phyloP scores from a whole-genome alignment of 1,140 invertebrate species.

The Palaemon carinicauda region DNA sequence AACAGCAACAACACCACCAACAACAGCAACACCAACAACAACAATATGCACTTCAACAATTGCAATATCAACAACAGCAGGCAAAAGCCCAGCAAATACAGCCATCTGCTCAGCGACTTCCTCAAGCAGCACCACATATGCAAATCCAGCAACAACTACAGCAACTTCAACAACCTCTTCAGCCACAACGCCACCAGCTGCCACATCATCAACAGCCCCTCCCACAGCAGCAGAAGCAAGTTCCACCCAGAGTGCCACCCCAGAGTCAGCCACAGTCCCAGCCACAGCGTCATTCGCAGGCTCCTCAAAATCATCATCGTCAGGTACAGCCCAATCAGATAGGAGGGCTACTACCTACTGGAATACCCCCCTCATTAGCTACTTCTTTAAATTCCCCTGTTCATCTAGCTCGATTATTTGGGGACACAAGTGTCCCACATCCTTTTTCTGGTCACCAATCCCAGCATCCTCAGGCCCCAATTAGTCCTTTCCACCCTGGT shows the following conservation, averaged over 20 bases:
- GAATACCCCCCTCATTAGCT: slow-evolving; percentile 28
- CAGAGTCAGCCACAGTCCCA: background rate
- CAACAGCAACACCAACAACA: slow-evolving; percentile 36
- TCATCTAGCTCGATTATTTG: slow-evolving; percentile 43
- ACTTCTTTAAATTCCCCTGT: slow-evolving; percentile 43
- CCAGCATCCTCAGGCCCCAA: slow-evolving; percentile 30
- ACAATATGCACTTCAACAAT: slow-evolving; percentile 4
- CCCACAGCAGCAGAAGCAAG: background rate
- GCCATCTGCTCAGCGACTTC: background rate
- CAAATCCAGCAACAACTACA: slow-evolving; percentile 7
- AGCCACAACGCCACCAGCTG: slow-evolving; percentile 14
- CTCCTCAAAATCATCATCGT: background rate
- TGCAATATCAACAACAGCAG: background rate
- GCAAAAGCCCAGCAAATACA: background rate
- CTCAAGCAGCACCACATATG: background rate
- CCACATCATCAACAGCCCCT: background rate
- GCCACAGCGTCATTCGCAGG: slow-evolving; percentile 11
- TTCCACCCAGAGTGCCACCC: background rate
- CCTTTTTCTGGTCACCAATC: slow-evolving; percentile 23
- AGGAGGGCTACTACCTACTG: slow-evolving; percentile 31
- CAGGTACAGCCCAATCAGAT: slow-evolving; percentile 9
- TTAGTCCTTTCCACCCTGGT: slow-evolving; percentile 43
- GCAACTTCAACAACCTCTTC: background rate
- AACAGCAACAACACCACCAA: slow-evolving; percentile 25
- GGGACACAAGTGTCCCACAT: slow-evolving; percentile 29